Conservation (phyloP, 2,113 vertebrate species). For the Neodon shergylaensis region DNA sequence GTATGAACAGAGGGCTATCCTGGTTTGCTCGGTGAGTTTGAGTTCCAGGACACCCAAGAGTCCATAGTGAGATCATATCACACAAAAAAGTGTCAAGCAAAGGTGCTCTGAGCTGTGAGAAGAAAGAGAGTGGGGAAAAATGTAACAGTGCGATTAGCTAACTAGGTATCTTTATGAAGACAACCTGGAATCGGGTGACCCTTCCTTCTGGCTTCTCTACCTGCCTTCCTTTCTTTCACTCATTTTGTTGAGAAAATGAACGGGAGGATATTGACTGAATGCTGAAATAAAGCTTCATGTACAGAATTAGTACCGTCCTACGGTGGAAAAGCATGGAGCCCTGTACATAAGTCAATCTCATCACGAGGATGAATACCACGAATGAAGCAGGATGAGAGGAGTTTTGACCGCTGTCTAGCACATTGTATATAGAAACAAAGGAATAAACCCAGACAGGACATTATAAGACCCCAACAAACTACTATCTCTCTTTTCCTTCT, state of each 20-base stretch:
- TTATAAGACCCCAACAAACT: not conserved
- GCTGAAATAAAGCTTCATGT: not conserved
- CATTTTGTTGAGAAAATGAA: not conserved
- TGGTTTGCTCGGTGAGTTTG: not conserved
- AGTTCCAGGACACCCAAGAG: not conserved
- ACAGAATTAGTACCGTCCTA: not conserved
- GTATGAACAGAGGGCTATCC: too few species aligned
- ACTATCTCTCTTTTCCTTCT: not conserved
- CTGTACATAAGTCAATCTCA: not conserved
- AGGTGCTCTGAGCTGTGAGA: not conserved
- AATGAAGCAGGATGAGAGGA: not conserved
- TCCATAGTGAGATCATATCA: not conserved
- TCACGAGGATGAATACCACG: not conserved
- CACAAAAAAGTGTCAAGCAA: not conserved
- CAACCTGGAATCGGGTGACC: not conserved
- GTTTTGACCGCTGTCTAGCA: not conserved
- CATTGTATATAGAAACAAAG: not conserved
- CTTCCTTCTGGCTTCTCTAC: not conserved
- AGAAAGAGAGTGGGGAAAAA: not conserved
- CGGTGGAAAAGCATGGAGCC: not conserved
- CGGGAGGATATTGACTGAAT: not conserved
- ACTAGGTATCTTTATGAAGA: not conserved
- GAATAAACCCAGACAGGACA: not conserved
- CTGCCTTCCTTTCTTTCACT: not conserved
- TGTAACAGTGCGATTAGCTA: not conserved